Conservation (phyloP, 2,113 vertebrate species). For the Hypanus sabinus region DNA sequence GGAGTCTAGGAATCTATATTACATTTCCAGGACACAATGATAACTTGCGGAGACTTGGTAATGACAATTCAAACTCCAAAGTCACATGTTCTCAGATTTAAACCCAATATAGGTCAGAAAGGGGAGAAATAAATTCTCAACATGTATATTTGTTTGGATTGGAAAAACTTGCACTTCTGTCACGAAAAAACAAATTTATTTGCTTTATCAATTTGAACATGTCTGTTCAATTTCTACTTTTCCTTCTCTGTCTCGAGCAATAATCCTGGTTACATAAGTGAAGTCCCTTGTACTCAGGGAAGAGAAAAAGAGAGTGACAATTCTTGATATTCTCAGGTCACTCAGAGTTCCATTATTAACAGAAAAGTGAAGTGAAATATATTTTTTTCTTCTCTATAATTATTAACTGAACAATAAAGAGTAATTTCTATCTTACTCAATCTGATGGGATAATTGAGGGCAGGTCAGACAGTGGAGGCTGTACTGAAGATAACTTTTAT, state of each 20-base stretch:
- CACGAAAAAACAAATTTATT: too few species aligned
- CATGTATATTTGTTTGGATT: not conserved
- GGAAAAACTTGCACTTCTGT: too few species aligned
- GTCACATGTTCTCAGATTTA: not conserved
- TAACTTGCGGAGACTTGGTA: not conserved
- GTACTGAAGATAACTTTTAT: too few species aligned
- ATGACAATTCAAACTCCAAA: not conserved
- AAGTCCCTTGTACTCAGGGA: not conserved
- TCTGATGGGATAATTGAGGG: not conserved
- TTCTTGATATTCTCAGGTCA: not conserved
- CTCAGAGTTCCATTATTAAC: not conserved
- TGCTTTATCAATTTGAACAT: too few species aligned
- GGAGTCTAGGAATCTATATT: not conserved
- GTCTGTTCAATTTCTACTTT: not conserved
- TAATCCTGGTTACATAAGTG: not conserved
- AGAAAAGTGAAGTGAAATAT: not conserved
- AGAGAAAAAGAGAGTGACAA: not conserved
- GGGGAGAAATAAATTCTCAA: not conserved
- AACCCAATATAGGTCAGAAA: not conserved
- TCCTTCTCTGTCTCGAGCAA: not conserved
- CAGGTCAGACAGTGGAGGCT: not conserved
- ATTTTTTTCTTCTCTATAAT: not conserved
- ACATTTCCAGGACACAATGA: not conserved
- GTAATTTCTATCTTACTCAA: not conserved
- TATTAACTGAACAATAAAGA: not conserved